Evolutionary conservation across 2,888 invertebrate genomes (phyloP).

Genomic region (Cepaea hortensis): DNA sequence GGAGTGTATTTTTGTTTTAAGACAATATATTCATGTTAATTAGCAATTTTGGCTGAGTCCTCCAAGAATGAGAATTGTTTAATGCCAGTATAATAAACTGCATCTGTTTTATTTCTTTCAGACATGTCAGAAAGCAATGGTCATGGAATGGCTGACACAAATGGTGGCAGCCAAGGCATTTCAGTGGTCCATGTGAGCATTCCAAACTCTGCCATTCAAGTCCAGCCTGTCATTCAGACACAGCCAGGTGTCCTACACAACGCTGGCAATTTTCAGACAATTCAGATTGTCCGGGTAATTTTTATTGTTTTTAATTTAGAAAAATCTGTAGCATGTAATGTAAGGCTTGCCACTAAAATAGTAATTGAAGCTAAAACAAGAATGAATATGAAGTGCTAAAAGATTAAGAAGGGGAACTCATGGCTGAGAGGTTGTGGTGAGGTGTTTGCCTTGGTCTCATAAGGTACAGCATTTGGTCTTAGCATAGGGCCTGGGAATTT

Average conservation of each 20-base stretch:
- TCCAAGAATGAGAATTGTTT: background rate
- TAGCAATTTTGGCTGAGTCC: background rate
- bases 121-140: slow-evolving; percentile 61
- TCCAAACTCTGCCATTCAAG: slow-evolving; percentile 81
- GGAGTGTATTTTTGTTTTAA: no score
- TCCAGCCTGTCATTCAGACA: slow-evolving; percentile 84
- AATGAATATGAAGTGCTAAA: no score
- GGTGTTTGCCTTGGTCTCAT: no score
- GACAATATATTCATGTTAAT: no score
- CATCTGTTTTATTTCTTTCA: slow-evolving; percentile 46
- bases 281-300: slow-evolving; percentile 83
- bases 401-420: no score
- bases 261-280: slow-evolving; percentile 89
- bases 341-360: no score
- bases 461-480: no score
- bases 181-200: slow-evolving; percentile 87
- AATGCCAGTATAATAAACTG: background rate
- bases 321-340: background rate
- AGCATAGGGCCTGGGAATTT: no score
- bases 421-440: no score
- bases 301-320: background rate
- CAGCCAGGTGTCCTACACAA: slow-evolving; percentile 94
- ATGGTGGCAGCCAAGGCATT: slow-evolving; percentile 63
- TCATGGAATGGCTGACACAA: slow-evolving; percentile 57
- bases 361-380: no score